Evolutionary conservation across 2,113 vertebrate species (phyloP), one percentile per base, ranked within the genome.

Genomic region (Lichenostomus cassidix): DNA sequence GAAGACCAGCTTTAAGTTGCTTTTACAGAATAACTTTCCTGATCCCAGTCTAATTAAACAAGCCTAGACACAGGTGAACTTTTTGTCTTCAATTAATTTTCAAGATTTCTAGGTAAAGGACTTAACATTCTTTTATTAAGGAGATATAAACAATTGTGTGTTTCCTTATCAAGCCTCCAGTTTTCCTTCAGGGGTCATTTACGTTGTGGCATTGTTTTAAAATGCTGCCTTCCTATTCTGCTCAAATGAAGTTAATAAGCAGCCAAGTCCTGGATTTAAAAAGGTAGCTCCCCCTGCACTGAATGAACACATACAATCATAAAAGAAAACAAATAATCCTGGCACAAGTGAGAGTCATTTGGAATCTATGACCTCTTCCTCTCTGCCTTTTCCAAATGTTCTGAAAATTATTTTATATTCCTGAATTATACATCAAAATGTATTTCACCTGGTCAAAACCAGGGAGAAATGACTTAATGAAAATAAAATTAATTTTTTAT

Each of bases 21-120:
- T 97, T 97, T 98, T 95, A 76, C 88, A 89, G 93, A 97, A 92
- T 95, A 85, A 89, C 60, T 94, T 97, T 90, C 59, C 65, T 1
- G 5, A 93, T 97, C 49, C 70, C 28, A 83, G 93, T 96, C 94
- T 97, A 96, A 97, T 97, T 96, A 96, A 96, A 91, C 89, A 96
- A 92, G 83, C 50, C 55, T 77, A 79, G 75, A 95, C 79, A 88
- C 55, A 92, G 83, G 59, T 52, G 73, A 86, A 94, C 81, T 84
- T 91, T 94, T 84, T 88, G 80, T 89, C 84, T 96, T 93, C 79
- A 96, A 88, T 97, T 97, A 68, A 94, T 97, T 97, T 96, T 89
- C 70, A 95, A 89, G 71, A 95, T 95, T 97, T 96, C 84, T 78
- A 96, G 95, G 94, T 56, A 58, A 96, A 88, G 62, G 94, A 77